Conservation (phyloP, 2,797 vertebrate genomes). For the Macropus fuliginosus region DNA sequence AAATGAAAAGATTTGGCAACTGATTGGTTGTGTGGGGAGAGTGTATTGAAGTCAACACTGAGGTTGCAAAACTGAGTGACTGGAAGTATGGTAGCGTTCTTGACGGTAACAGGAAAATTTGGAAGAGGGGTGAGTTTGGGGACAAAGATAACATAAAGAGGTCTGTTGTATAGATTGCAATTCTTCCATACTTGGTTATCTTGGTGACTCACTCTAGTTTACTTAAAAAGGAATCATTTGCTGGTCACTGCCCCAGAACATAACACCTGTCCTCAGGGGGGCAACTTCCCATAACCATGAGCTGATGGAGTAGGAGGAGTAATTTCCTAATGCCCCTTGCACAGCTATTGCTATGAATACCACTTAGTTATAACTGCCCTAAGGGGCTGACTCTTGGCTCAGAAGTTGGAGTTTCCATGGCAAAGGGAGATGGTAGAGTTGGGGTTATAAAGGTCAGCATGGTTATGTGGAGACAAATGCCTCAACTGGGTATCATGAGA, state of each 20-base stretch:
- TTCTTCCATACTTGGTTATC: background rate
- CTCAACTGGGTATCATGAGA: background rate
- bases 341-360: background rate
- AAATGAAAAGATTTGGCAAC: background rate
- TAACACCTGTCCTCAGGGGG: background rate
- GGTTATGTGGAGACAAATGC: background rate
- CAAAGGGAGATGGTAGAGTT: background rate
- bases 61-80: background rate
- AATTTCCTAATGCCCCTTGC: background rate
- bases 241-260: background rate
- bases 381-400: background rate
- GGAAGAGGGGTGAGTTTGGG: background rate
- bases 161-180: background rate
- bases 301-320: background rate
- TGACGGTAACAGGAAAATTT: background rate
- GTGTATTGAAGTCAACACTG: background rate
- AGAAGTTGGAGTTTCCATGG: background rate
- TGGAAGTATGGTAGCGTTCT: background rate
- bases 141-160: background rate
- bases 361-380: background rate
- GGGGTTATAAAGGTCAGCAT: background rate
- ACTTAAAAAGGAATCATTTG: background rate
- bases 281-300: background rate
- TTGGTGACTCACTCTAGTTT: background rate
- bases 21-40: background rate